Evolutionary conservation across 2,888 invertebrate genomes (phyloP), one percentile per base, ranked within the genome.

Genomic region (Cantharis nigra): DNA sequence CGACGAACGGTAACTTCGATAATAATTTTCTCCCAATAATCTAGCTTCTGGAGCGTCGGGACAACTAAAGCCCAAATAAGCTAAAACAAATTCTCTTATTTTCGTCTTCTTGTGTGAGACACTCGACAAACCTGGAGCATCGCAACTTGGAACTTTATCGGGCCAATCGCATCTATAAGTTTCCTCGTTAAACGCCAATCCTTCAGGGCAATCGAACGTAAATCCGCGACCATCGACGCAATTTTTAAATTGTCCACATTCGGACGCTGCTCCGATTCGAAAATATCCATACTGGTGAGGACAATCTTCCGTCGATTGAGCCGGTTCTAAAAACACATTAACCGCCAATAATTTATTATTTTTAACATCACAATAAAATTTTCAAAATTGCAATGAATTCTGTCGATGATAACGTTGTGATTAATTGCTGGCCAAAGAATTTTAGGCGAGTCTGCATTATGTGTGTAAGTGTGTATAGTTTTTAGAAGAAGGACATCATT

Each of bases 121-220:
- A n/a, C 49, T 2, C n/a, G 33, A 26, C 10, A 3, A 28, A 94
- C 95, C 93, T 91, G 95, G 96, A 71, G 94, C 94, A 85, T 96
- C 94, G 83, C 96, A 96, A 75, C 93, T 93, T 3, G 91, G 87
- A 0, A 96, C 96, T 87, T 94, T 92, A 89, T 97, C 97, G 3
- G 96, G 95, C 96, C 96, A 97, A 80, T 97, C 96, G 86, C 97
- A 97, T 72, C 93, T 91, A 85, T 95, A 95, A 10, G 90, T 91
- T 11, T 91, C 91, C 1, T 92, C 90, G 86, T 92, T 94, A 89
- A 92, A 96, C 1, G 83, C 83, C 49, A 97, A 89, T 20, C 96
- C 96, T 84, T 95, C 96, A 0, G 96, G 96, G 85, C 97, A 97
- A 80, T 93, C 91, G 83, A 95, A 92, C 63, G 93, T 89, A 82